Conservation (phyloP, 2,797 vertebrate species). For the Fistularia commersonii region DNA sequence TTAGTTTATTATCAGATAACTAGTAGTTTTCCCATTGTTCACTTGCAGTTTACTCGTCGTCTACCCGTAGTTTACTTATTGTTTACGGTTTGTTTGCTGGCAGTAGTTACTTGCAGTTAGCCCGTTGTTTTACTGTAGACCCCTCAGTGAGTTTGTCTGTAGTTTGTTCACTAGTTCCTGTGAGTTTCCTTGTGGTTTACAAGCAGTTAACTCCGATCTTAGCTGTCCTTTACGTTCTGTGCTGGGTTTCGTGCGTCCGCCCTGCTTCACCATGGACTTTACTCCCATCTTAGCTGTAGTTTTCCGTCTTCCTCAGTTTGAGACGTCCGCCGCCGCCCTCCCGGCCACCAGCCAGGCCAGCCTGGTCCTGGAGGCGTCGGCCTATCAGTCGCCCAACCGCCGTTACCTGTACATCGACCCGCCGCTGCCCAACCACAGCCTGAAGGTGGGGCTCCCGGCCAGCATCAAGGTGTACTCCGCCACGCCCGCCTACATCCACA, state of each 20-base stretch:
- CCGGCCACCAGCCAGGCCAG: slow-evolving; percentile 74
- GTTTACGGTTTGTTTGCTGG: background rate
- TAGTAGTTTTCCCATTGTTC: no score
- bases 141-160: no score
- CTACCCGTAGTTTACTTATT: background rate
- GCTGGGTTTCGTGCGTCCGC: no score
- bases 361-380: slow-evolving; percentile 61
- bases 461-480: slow-evolving; percentile 74
- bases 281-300: no score
- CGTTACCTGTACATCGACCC: slow-evolving; percentile 89
- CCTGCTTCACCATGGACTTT: no score
- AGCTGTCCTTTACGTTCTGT: no score
- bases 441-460: slow-evolving; percentile 69
- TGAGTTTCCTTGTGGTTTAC: background rate
- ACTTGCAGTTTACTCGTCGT: background rate
- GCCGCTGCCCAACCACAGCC: slow-evolving; percentile 48
- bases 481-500: slow-evolving; percentile 69
- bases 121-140: no score
- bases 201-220: no score
- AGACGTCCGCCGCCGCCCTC: slow-evolving; percentile 71
- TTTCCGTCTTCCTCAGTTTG: slow-evolving; percentile 70
- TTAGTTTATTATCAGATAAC: no score
- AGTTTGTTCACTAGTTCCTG: background rate
- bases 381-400: slow-evolving; percentile 82
- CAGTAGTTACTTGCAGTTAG: background rate